Evolutionary conservation across 1,140 invertebrate genomes (phyloP), one percentile per base, ranked within the genome.

Genomic region (Arion vulgaris): DNA sequence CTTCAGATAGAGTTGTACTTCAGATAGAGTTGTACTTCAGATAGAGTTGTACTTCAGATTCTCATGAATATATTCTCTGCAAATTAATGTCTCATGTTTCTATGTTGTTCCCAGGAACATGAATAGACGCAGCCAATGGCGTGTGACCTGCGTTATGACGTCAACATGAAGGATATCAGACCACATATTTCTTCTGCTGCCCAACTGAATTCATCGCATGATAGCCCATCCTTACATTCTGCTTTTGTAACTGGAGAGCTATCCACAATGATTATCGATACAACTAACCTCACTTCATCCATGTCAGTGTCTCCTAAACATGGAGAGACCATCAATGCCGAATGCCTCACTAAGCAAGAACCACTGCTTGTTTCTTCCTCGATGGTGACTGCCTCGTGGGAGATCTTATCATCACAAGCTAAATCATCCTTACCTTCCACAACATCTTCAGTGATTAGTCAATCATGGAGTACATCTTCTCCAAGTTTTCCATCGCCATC

Each of bases 241-340:
- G 17, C 38, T 39, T 69, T 36, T 41, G 53, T 38, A 36, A 17
- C 53, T 23, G 36, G 69, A 34, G 62, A 62, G 28, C 19, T 15
- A 4, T 23, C 80, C 76, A 82, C 68, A 34, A 86, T 86, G 85
- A 86, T 86, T 66, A 84, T 86, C 45, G 85, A 86, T 39, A 75
- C 80, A 62, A 83, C 83, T 28, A 79, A 41, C 41, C 85, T 82
- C 53, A 66, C 1, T n/a, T 51, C 81, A 45, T 51, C 81, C 15
- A 80, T 80, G 57, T 79, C 84, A 34, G 83, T 76, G 66, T 83
- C 69, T 32, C 84, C 84, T 15, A 81, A 81, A 66, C 79, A 81
- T 41, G 83, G 78, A 62, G 83, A 84, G 79, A 84, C 83, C 0
- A 51, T 84, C 23, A 45, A 72, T 62, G 74, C 7, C 34, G 71